Conservation (phyloP, 2,113 vertebrate species). For the Myanophis thanlyinensis region DNA sequence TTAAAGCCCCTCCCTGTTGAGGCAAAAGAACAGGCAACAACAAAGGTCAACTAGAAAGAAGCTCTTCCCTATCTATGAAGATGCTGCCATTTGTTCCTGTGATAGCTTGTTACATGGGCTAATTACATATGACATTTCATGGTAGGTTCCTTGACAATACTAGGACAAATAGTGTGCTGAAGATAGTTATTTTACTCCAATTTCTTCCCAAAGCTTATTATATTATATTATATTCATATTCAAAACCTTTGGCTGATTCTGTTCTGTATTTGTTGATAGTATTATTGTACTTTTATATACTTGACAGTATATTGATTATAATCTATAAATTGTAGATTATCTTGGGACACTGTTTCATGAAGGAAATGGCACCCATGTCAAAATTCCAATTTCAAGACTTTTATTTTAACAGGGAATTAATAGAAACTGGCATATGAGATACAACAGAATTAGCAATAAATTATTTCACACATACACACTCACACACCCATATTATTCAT, state of each 20-base stretch:
- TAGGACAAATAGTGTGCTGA: conserved; percentile 29
- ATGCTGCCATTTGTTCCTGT: background rate
- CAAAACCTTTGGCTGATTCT: background rate
- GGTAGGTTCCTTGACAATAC: background rate
- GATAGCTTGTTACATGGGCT: background rate
- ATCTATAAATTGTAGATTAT: background rate
- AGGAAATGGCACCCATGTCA: background rate
- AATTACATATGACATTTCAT: background rate
- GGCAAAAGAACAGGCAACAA: background rate
- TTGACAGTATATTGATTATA: background rate
- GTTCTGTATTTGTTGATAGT: background rate
- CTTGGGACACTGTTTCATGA: background rate
- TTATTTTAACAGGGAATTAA: background rate
- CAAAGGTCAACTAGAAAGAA: background rate
- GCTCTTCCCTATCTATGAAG: background rate
- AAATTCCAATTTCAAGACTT: background rate
- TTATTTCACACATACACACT: background rate
- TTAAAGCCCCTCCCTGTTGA: background rate
- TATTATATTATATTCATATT: background rate
- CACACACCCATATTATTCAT: background rate
- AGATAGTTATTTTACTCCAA: background rate
- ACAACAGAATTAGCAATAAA: background rate
- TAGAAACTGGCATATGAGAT: background rate
- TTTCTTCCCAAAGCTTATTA: background rate
- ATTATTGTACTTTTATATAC: background rate